Evolutionary conservation across 2,113 vertebrate species (phyloP), one percentile per base, ranked within the genome.

Genomic region (Xiphorhynchus elegans): DNA sequence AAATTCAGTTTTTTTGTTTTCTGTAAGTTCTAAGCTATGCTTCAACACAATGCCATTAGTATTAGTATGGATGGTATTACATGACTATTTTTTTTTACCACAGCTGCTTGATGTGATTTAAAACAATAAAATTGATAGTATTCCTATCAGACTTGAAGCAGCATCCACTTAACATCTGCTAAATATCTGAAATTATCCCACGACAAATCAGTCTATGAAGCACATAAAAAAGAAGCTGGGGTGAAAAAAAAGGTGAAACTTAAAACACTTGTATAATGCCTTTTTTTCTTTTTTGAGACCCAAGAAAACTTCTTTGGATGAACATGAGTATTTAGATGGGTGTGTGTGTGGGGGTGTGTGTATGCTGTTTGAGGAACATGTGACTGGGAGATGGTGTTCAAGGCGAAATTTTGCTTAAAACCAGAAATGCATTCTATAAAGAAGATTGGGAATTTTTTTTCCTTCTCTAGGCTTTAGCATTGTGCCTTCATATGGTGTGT

Each of bases 121-220:
- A 97, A 96, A 79, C 50, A 80, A 82, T 93, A 93, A 88, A 94
- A 96, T 92, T 93, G 84, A 53, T 86, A 89, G 66, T 96, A 89
- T 95, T 93, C 50, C 73, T 96, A 53, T 96, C 39, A 92, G 63
- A 89, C 91, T 93, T 63, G n/a, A 96, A 96, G 92, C 46, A 93
- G 66, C 42, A 87, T 76, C 76, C 83, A 78, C 47, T 56, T 91
- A 95, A 95, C 77, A 86, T 96, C 87, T 97, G 91, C 89, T 96
- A 93, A 96, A 91, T 88, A 96, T 90, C 70, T 95, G 87, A 89
- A 96, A 13, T 18, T 86, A 89, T 92, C 63, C 83, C 66, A 89
- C 52, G 91, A 91, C 44, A 40, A 68, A 87, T 74, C 39, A 50
- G 23, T 86, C 56, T 95, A 69, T 87, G 81, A 97, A 82, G 44